These are phyloP conservation scores for Danio albolineatus DNA, from an alignment of 2,797 vertebrate species.

Conservation along the genomic window DNA sequence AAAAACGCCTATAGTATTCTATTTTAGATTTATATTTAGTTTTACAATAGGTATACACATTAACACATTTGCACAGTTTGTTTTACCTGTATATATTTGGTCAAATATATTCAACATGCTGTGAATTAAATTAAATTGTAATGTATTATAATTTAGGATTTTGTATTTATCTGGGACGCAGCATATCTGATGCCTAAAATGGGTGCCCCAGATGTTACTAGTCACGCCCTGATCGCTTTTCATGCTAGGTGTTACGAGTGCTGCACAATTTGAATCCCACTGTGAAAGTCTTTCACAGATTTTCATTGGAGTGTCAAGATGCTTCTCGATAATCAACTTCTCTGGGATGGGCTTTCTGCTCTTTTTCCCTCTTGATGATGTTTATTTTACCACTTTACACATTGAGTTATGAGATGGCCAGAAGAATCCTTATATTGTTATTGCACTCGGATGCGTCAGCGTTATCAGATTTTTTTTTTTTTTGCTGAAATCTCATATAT, in stretches of 20 bases:
- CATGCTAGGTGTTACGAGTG: neutral
- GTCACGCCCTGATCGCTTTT: slow-evolving; percentile 25
- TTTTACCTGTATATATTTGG: neutral
- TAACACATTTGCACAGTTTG: no score
- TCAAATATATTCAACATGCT: neutral
- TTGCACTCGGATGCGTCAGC: slow-evolving; percentile 19
- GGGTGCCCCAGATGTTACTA: slow-evolving; percentile 2
- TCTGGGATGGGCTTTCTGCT: neutral
- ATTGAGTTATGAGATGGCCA: neutral
- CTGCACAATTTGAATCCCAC: slow-evolving; percentile 6
- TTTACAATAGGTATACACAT: no score
- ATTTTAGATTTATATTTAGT: no score
- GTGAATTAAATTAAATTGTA: neutral
- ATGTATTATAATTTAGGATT: neutral
- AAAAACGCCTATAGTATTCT: no score
- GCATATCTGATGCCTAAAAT: slow-evolving; percentile 19
- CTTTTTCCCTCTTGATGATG: slow-evolving; percentile 12
- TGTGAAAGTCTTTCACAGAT: slow-evolving; percentile 3
- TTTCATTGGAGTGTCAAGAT: slow-evolving; percentile 8
- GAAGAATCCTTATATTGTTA: slow-evolving; percentile 24
- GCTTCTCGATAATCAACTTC: neutral
- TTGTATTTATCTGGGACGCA: neutral
- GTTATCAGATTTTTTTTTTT: slow-evolving; percentile 38
- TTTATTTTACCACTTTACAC: slow-evolving; percentile 1
- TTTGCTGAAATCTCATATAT: slow-evolving; percentile 13